phyloP scores from a whole-genome alignment of 2,888 invertebrate genomes.

The Agrotis exclamationis region DNA sequence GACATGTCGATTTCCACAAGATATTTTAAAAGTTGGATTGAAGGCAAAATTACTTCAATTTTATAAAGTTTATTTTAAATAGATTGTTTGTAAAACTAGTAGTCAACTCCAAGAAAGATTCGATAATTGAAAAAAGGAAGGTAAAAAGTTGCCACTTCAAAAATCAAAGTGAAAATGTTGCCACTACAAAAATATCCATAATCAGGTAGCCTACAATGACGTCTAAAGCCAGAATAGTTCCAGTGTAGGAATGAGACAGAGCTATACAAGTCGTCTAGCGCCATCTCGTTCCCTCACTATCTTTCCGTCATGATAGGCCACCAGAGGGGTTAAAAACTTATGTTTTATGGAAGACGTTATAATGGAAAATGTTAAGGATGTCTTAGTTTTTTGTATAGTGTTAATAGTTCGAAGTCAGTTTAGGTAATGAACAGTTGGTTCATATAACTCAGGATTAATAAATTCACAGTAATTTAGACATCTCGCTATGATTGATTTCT shows the following conservation, averaged over 20 bases:
- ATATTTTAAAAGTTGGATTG: too few relatives aligned
- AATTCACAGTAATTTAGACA: conserved; percentile 15
- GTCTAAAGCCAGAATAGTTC: too few relatives aligned
- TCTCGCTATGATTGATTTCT: too few relatives aligned
- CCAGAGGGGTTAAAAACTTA: conserved; percentile 46
- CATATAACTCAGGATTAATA: background rate
- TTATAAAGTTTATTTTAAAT: background rate
- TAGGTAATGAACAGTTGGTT: conserved; percentile 65
- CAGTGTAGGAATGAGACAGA: too few relatives aligned
- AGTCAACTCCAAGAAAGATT: background rate
- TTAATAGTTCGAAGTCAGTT: conserved; percentile 21
- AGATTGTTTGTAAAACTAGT: background rate
- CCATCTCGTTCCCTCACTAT: too few relatives aligned
- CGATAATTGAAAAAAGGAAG: conserved; percentile 3
- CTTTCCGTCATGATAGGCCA: too few relatives aligned
- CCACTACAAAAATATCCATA: conserved; percentile 34
- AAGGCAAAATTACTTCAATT: too few relatives aligned
- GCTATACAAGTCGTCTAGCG: too few relatives aligned
- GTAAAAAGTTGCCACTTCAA: conserved; percentile 30
- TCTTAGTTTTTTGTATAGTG: conserved; percentile 18
- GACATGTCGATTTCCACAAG: too few relatives aligned
- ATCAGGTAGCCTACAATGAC: too few relatives aligned
- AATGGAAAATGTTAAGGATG: conserved; percentile 54
- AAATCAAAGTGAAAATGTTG: conserved; percentile 29
- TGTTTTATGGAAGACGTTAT: conserved; percentile 66